These are phyloP conservation scores for Eupithecia insigniata DNA, from an alignment of 2,888 invertebrate species.

Conservation along the genomic window DNA sequence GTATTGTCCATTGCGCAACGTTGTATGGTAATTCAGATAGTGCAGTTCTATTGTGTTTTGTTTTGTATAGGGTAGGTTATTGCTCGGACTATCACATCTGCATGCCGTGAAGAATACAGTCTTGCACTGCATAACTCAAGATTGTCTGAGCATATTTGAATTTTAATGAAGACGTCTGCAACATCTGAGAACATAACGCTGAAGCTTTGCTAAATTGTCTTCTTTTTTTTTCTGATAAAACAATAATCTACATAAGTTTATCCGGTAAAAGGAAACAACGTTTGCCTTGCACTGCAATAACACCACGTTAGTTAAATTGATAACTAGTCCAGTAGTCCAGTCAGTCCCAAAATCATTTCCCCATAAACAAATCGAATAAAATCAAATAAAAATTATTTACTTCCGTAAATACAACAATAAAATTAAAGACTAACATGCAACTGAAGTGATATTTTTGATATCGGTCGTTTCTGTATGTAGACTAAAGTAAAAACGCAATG, in stretches of 20 bases:
- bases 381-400: too few species aligned
- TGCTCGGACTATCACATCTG: slow-evolving; percentile 39
- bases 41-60: slow-evolving; percentile 38
- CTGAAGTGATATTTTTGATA: too few species aligned
- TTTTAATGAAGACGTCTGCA: slow-evolving; percentile 6
- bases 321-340: too few species aligned
- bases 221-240: neutral
- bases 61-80: slow-evolving; percentile 40
- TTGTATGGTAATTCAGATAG: slow-evolving; percentile 53
- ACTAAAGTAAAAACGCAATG: too few species aligned
- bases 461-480: too few species aligned
- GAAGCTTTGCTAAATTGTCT: neutral
- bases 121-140: slow-evolving; percentile 10
- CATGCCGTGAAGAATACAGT: slow-evolving; percentile 39
- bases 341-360: neutral
- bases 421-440: too few species aligned
- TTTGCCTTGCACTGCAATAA: neutral
- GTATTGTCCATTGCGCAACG: slow-evolving; percentile 61
- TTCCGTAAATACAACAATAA: too few species aligned
- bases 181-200: neutral
- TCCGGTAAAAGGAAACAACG: too few species aligned
- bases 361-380: too few species aligned
- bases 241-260: too few species aligned
- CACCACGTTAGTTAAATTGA: too few species aligned
- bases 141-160: slow-evolving; percentile 14